Evolutionary conservation across 2,797 vertebrate genomes (phyloP), one percentile per base, ranked within the genome.

Genomic region (Stomatorhinus walkeri): DNA sequence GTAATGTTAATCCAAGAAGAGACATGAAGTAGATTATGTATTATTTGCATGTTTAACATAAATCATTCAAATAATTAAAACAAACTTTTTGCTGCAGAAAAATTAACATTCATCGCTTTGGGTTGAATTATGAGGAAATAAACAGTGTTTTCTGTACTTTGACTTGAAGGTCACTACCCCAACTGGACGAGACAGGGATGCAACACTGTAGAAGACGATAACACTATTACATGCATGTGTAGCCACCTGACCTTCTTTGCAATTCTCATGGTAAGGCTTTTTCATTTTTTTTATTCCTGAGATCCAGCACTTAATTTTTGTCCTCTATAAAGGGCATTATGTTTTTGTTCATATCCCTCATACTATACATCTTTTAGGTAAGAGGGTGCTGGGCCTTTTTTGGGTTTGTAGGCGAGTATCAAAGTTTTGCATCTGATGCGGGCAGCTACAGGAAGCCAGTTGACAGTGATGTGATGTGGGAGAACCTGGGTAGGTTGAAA

Each of bases 231-330:
- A 1, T 94, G 94, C 86, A 46, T 22, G 0, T 94, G 94, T 81
- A 91, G 89, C 49, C 94, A 94, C 90, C 89, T 95, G 2, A 93
- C 93, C 0, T 95, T 94, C 83, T 94, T 95, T 90, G 93, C 94
- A 4, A 51, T 94, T 5, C 83, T 94, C 19, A 51, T 93, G 94
- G 94, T 95, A 87, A 92, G 87, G 14, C 68, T 40, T 40, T 72
- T 19, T 28, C 61, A 28, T 64, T 28, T 24, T 24, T 28, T 64
- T 28, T 64, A 10, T 24, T 64, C 61, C 61, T 28, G 61, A 28
- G 22, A 28, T 28, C n/a, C 22, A 64, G n/a, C 59, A 28, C 1
- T 64, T 64, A 1, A 61, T 61, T 61, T 24, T 61, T 61, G 59
- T 61, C 22, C 59, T 9, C 6, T 61, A 24, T 24, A 24, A 3